phyloP scores from a whole-genome alignment of 2,888 invertebrate genomes.

The Rhagonycha fulva region DNA sequence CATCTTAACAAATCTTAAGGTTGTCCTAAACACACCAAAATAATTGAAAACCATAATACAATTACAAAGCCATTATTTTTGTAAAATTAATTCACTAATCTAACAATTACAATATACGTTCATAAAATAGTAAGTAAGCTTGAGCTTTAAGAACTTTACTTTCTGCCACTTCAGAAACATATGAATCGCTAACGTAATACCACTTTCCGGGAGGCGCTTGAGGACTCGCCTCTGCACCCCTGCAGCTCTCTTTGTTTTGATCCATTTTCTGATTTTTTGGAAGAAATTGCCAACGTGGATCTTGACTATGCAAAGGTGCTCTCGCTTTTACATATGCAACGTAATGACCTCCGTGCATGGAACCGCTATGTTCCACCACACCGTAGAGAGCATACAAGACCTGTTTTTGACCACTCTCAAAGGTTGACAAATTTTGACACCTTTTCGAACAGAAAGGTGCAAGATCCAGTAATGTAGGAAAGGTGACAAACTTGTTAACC shows the following conservation, averaged over 20 bases:
- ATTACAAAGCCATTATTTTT: background rate
- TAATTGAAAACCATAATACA: background rate
- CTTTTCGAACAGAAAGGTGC: conserved; percentile 85
- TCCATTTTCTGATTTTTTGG: conserved; percentile 55
- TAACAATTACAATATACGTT: conserved; percentile 75
- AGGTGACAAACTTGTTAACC: conserved; percentile 83
- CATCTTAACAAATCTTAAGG: background rate
- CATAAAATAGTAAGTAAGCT: conserved; percentile 96
- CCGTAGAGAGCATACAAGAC: conserved; percentile 90
- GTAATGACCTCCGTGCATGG: conserved; percentile 88
- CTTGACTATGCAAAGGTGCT: conserved; percentile 63
- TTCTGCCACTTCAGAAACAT: conserved; percentile 81
- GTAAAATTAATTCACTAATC: background rate
- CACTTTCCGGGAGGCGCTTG: conserved; percentile 75
- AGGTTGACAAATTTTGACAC: conserved; percentile 62
- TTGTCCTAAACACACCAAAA: background rate
- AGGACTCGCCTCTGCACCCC: conserved; percentile 52
- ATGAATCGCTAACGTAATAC: conserved; percentile 93
- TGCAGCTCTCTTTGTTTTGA: conserved; percentile 52
- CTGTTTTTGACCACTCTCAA: conserved; percentile 48
- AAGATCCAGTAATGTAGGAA: conserved; percentile 83
- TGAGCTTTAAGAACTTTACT: conserved; percentile 81
- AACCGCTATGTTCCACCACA: conserved; percentile 93
- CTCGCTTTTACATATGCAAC: conserved; percentile 93
- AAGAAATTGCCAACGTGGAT: conserved; percentile 74